Evolutionary conservation across 1,140 invertebrate species (phyloP).

Genomic region (Rhopalosiphum padi): DNA sequence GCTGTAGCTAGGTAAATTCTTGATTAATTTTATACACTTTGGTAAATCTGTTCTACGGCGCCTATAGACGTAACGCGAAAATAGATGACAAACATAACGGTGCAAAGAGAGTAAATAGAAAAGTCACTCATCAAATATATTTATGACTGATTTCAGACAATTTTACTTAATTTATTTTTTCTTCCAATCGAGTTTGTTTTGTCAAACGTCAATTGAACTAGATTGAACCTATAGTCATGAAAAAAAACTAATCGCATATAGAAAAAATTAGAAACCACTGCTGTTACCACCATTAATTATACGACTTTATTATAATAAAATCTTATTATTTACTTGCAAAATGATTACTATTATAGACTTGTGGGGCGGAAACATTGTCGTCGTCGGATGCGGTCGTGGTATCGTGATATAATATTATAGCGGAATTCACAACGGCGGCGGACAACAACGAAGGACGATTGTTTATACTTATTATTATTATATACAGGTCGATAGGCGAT

Average conservation of each 20-base stretch:
- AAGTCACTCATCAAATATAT: not conserved
- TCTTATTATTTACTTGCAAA: not conserved
- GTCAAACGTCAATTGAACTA: not conserved
- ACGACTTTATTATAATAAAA: not conserved
- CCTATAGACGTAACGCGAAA: too few species aligned
- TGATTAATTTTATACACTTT: not conserved
- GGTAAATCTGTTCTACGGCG: too few species aligned
- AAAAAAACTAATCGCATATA: not conserved
- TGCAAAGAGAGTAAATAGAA: not conserved
- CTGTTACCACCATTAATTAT: not conserved
- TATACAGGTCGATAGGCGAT: not conserved
- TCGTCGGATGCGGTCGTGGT: not conserved
- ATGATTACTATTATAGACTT: not conserved
- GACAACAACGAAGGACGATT: conserved; percentile 41
- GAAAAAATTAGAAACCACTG: not conserved
- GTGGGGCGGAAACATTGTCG: not conserved
- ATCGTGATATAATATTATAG: not conserved
- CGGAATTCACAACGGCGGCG: not conserved
- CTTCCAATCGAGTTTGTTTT: not conserved
- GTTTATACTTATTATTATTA: not conserved
- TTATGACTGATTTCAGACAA: not conserved
- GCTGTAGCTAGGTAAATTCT: not conserved
- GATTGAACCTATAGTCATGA: not conserved
- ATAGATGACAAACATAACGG: too few species aligned
- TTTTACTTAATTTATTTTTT: not conserved